A percentile compares a stretch with the other conserved stretches of the same genome.
phyloP scores from a whole-genome alignment of 2,113 vertebrate genomes.

The Rhegmatorhina hoffmannsi region DNA sequence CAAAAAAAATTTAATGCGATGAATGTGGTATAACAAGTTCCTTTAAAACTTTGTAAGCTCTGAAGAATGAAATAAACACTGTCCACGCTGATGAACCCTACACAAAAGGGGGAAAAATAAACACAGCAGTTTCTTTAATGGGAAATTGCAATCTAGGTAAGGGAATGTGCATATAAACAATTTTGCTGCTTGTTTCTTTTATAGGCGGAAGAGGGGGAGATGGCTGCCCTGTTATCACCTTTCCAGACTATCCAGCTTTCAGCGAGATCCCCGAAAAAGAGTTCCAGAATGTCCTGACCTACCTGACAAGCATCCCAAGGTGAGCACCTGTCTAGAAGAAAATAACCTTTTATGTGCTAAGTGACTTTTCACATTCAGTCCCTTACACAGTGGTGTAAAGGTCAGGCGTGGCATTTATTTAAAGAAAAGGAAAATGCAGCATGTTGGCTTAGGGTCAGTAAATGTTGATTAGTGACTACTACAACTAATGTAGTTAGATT shows the following conservation, averaged over 20 bases:
- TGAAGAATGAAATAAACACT: background rate
- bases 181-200: background rate
- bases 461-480: background rate
- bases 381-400: background rate
- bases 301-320: constrained; percentile 95
- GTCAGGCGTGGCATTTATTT: background rate
- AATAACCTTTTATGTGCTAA: background rate
- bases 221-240: constrained; percentile 94
- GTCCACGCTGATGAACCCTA: background rate
- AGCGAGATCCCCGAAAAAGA: constrained; percentile 90
- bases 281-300: constrained; percentile 94
- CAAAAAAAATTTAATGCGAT: background rate
- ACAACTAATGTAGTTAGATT: background rate
- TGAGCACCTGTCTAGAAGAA: constrained; percentile 36
- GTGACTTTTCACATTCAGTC: background rate
- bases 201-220: constrained; percentile 91
- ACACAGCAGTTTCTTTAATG: background rate
- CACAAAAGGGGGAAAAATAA: background rate
- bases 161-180: background rate
- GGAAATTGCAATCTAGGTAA: background rate
- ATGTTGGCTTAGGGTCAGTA: background rate
- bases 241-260: constrained; percentile 94
- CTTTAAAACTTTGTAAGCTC: background rate
- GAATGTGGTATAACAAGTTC: background rate
- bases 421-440: background rate